Percentiles rank a stretch among this genome's conserved stretches.
Conservation (phyloP, 2,113 vertebrate genomes). For the Eptesicus fuscus region DNA sequence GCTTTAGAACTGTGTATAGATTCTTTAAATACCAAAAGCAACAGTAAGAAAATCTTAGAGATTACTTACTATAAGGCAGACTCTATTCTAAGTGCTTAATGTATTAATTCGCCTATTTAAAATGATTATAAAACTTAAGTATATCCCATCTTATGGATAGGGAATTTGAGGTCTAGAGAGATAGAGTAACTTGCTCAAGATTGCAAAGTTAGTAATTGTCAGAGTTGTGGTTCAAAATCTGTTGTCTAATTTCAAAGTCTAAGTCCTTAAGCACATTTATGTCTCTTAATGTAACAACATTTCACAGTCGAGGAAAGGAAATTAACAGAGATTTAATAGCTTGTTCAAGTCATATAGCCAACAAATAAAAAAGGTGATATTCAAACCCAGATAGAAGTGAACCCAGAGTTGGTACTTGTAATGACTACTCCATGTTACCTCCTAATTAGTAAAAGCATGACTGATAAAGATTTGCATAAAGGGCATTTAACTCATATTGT, state of each 20-base stretch:
- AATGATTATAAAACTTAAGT: background rate
- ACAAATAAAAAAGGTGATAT: background rate
- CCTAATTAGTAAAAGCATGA: background rate
- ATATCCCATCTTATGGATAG: background rate
- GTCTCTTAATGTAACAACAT: background rate
- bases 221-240: background rate
- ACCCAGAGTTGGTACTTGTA: background rate
- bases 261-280: background rate
- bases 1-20: too few species aligned
- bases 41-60: too few species aligned
- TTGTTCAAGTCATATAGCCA: background rate
- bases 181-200: background rate
- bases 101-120: background rate
- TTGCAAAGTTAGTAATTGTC: background rate
- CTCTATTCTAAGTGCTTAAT: too few species aligned
- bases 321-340: background rate
- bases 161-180: background rate
- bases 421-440: background rate
- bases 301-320: background rate
- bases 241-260: background rate
- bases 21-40: too few species aligned
- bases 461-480: background rate
- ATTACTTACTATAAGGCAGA: too few species aligned
- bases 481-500: background rate
- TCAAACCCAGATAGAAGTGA: background rate